These are phyloP conservation scores for Acronicta leporina DNA, from an alignment of 2,888 invertebrate species.

Conservation along the genomic window DNA sequence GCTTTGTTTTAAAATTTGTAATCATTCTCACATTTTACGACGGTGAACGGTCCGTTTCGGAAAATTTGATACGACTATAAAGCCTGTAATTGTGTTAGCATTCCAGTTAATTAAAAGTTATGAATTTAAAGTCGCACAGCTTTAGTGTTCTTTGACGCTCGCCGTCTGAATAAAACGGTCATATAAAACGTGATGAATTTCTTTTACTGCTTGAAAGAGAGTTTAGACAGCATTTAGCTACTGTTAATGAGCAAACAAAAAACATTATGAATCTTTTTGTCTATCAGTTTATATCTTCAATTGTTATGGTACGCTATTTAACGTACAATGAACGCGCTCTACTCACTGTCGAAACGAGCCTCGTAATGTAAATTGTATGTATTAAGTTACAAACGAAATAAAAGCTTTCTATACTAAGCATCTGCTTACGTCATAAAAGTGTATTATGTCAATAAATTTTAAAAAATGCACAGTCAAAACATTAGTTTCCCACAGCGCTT, in stretches of 20 bases:
- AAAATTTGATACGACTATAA: conserved; percentile 88
- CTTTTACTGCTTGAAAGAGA: conserved; percentile 71
- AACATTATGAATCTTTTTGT: conserved; percentile 66
- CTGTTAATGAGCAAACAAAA: conserved; percentile 73
- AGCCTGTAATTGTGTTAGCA: conserved; percentile 87
- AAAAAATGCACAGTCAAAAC: conserved; percentile 73
- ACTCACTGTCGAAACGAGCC: conserved; percentile 42
- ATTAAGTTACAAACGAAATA: conserved; percentile 36
- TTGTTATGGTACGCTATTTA: conserved; percentile 65
- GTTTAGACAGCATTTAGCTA: conserved; percentile 70
- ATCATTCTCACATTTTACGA: conserved; percentile 89
- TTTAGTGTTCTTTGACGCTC: conserved; percentile 79
- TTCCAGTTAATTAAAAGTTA: conserved; percentile 88
- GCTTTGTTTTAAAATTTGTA: conserved; percentile 88
- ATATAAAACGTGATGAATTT: conserved; percentile 77
- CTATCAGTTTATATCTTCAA: conserved; percentile 64
- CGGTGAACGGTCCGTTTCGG: conserved; percentile 86
- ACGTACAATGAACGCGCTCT: conserved; percentile 59
- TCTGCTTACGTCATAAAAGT: conserved; percentile 71
- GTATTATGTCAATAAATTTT: conserved; percentile 72
- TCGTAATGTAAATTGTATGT: conserved; percentile 52
- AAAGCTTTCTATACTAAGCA: conserved; percentile 54
- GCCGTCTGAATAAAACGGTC: conserved; percentile 70
- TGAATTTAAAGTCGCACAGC: conserved; percentile 85
- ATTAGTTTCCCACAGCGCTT: conserved; percentile 85